Percentiles rank a stretch among this genome's conserved stretches.
Conservation (phyloP, 2,888 invertebrate species). For the Sipunculus nudus region DNA sequence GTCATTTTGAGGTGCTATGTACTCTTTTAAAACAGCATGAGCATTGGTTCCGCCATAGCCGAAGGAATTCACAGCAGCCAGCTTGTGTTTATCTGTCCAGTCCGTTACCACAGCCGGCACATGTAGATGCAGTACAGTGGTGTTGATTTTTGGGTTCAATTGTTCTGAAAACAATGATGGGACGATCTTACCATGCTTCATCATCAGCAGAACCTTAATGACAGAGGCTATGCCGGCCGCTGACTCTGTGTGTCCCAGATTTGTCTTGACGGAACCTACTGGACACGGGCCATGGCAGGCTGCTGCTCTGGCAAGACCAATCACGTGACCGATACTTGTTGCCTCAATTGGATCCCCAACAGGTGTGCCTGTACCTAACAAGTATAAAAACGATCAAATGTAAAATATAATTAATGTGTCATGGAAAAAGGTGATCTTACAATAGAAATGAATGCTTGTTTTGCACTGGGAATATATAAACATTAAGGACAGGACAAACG, state of each 20-base stretch:
- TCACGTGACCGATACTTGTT: slow-evolving; percentile 34
- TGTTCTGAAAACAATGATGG: slow-evolving; percentile 44
- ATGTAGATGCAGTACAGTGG: slow-evolving; percentile 36
- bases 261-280: slow-evolving; percentile 52
- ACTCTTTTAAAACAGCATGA: slow-evolving; percentile 45
- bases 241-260: slow-evolving; percentile 51
- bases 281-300: slow-evolving; percentile 6
- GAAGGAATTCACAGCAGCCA: slow-evolving; percentile 49
- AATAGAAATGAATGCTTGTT: too few relatives aligned
- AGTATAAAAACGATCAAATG: too few relatives aligned
- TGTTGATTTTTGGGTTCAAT: slow-evolving; percentile 43
- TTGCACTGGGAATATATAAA: too few relatives aligned
- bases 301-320: slow-evolving; percentile 8
- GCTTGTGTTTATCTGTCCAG: slow-evolving; percentile 26
- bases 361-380: slow-evolving; percentile 48
- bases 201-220: slow-evolving; percentile 50
- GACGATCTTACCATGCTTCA: slow-evolving; percentile 45
- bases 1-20: too few relatives aligned
- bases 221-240: slow-evolving; percentile 49
- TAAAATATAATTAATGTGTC: too few relatives aligned
- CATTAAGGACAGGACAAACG: too few relatives aligned
- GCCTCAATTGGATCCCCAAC: slow-evolving; percentile 47
- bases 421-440: too few relatives aligned
- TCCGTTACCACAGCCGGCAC: slow-evolving; percentile 31
- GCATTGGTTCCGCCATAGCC: slow-evolving; percentile 54